A percentile compares a stretch with the other conserved stretches of the same genome.
These are phyloP conservation scores for Mesopsocus fuscifrons DNA, from an alignment of 2,888 invertebrate genomes.

Conservation along the genomic window DNA sequence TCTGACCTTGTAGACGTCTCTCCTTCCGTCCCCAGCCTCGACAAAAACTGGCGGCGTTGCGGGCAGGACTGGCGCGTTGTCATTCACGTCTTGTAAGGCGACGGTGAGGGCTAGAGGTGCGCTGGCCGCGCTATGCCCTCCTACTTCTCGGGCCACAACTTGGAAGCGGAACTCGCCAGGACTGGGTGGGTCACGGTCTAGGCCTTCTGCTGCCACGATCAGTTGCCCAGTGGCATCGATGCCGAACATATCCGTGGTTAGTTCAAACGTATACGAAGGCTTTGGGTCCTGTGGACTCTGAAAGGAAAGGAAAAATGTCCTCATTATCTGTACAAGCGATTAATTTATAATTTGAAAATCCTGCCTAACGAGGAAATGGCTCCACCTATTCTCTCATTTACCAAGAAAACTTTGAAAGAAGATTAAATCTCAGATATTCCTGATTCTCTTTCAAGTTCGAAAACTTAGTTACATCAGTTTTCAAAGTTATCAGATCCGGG, in stretches of 20 bases:
- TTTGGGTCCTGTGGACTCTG: conserved; percentile 61
- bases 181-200: conserved; percentile 75
- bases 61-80: conserved; percentile 65
- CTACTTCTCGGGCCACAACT: conserved; percentile 67
- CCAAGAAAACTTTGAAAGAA: too few species aligned
- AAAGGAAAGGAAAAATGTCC: conserved; percentile 19
- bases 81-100: conserved; percentile 61
- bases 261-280: conserved; percentile 60
- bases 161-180: conserved; percentile 71
- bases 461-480: too few species aligned
- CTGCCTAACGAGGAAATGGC: too few species aligned
- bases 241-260: conserved; percentile 67
- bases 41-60: conserved; percentile 64
- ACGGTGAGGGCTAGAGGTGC: conserved; percentile 64
- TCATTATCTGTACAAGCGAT: too few species aligned
- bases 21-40: conserved; percentile 53
- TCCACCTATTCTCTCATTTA: too few species aligned
- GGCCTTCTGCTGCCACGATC: conserved; percentile 60
- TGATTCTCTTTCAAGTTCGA: too few species aligned
- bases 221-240: conserved; percentile 53
- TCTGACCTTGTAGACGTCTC: conserved; percentile 45
- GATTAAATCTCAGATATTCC: too few species aligned
- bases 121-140: conserved; percentile 51
- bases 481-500: too few species aligned
- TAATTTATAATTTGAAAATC: too few species aligned